A percentile compares a stretch with the other conserved stretches of the same genome.
These are phyloP conservation scores for Penaeus vannamei DNA, from an alignment of 1,140 invertebrate genomes.

Conservation along the genomic window DNA sequence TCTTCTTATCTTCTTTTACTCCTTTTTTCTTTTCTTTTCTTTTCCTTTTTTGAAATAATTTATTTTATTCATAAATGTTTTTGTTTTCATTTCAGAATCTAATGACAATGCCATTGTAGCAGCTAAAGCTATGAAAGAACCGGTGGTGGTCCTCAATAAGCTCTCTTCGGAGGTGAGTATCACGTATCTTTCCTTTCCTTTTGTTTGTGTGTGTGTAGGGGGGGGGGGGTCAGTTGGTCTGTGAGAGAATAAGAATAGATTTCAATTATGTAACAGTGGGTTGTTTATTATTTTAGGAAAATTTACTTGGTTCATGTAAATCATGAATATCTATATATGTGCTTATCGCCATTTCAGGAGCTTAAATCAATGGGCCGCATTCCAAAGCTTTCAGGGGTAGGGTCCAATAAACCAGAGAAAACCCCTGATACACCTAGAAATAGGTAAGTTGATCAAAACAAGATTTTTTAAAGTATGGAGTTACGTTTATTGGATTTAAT, in stretches of 20 bases:
- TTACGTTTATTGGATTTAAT: too few relatives aligned
- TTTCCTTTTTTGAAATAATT: too few relatives aligned
- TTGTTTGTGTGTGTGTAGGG: conserved; percentile 68
- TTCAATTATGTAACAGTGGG: too few relatives aligned
- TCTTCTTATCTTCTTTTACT: too few relatives aligned
- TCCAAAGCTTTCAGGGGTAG: conserved; percentile 43
- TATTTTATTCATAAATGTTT: background rate
- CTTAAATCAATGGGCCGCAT: conserved; percentile 47
- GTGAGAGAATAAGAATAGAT: too few relatives aligned
- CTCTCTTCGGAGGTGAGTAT: conserved; percentile 72
- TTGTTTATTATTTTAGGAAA: too few relatives aligned
- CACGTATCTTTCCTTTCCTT: background rate
- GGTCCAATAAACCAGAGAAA: conserved; percentile 32
- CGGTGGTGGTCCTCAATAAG: conserved; percentile 75
- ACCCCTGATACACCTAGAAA: conserved; percentile 41
- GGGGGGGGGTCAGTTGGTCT: too few relatives aligned
- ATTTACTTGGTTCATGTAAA: too few relatives aligned
- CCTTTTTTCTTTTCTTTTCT: too few relatives aligned
- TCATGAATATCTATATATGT: background rate
- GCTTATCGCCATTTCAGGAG: conserved; percentile 22
- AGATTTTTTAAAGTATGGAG: background rate
- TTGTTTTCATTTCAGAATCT: conserved; percentile 19
- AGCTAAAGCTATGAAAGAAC: conserved; percentile 64
- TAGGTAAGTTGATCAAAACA: conserved; percentile 17
- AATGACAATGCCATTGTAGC: conserved; percentile 43